phyloP scores from a whole-genome alignment of 2,888 invertebrate species.

The Odontothrips loti region DNA sequence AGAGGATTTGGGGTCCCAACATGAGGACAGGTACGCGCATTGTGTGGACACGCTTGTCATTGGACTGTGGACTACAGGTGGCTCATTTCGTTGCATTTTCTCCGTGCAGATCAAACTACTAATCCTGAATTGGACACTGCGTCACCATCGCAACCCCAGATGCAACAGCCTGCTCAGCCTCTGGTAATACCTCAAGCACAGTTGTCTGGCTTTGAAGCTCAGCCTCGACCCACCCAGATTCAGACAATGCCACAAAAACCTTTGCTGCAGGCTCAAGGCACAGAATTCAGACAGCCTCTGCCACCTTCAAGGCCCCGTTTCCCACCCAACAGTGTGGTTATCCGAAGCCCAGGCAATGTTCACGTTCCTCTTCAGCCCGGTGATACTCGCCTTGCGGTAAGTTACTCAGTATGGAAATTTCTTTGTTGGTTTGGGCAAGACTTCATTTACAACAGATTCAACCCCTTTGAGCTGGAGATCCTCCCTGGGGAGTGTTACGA shows the following conservation, averaged over 20 bases:
- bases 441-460: no score
- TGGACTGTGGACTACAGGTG: not conserved
- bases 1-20: slow-evolving; percentile 23
- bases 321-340: not conserved
- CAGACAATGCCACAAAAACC: slow-evolving; percentile 5
- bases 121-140: slow-evolving; percentile 45
- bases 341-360: not conserved
- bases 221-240: not conserved
- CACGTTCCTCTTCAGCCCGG: not conserved
- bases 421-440: no score
- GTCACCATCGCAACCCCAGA: slow-evolving; percentile 40
- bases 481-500: no score
- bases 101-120: not conserved
- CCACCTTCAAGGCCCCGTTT: not conserved
- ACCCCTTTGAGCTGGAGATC: no score
- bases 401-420: not conserved
- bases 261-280: not conserved
- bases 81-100: not conserved
- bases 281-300: not conserved
- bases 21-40: slow-evolving; percentile 20
- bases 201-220: not conserved
- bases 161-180: slow-evolving; percentile 3
- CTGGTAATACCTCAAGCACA: slow-evolving; percentile 14
- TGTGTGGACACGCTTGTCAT: no score
- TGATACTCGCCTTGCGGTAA: not conserved